Evolutionary conservation across 1,140 invertebrate species (phyloP), one percentile per base, ranked within the genome.

Genomic region (Drosophila mauritiana): DNA sequence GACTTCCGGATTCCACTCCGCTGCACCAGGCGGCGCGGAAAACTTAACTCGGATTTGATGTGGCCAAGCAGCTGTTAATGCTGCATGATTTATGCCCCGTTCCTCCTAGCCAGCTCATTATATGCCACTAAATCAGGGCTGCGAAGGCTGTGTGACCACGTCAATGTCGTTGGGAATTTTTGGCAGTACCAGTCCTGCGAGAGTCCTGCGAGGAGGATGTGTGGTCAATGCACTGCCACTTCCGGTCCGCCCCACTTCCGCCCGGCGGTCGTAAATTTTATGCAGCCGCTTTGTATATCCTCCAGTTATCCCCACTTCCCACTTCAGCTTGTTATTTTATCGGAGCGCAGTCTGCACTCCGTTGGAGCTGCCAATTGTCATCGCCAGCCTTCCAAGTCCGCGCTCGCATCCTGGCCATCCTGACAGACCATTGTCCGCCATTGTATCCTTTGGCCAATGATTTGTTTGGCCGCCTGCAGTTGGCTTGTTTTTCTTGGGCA

Each of bases 1-100:
- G 70, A 61, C 58, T 72, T 75, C 64, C 76, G 76, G 62, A 40
- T 57, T 61, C 51, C 56, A 52, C 61, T 65, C 72, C 55, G 59
- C 51, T 57, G 77, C 72, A 63, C 22, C 58, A 55, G 69, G 62
- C 62, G 49, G 58, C 82, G 80, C 53, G 59, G 81, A 83, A 76
- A 83, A 83, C 81, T 84, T 83, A 83, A 83, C 81, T 80, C 80
- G 65, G 61, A 83, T 83, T 83, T 83, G 80, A 83, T 83, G 81
- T 85, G 78, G 65, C 81, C 81, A 67, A 85, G 81, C 81, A 80
- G 81, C 80, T 85, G 80, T 80, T 83, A 83, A 83, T 83, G 77
- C 72, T 79, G 77, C 72, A 83, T 83, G 81, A 85, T 85, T 83
- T 83, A 83, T 83, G 58, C 48, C 39, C 12, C 31, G 17, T 15